phyloP scores from a whole-genome alignment of 2,797 vertebrate species.

The Urophycis tenuis region DNA sequence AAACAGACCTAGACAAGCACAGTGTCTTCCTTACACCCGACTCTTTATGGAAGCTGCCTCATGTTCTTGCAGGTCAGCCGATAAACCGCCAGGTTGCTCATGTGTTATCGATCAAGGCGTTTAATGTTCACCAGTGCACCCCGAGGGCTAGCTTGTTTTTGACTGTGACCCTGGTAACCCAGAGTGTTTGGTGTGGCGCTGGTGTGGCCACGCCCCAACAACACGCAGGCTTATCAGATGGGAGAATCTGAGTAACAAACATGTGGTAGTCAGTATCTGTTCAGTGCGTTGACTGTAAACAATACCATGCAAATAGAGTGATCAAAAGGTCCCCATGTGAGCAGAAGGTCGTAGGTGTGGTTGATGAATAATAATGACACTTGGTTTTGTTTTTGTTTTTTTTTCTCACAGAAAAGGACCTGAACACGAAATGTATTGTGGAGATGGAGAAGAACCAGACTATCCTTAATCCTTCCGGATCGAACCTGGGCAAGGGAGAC shows the following conservation, averaged over 20 bases:
- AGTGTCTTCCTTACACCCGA: background rate
- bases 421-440: conserved; percentile 78
- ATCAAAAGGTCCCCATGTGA: background rate
- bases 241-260: conserved; percentile 10
- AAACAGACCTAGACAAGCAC: background rate
- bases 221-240: conserved; percentile 24
- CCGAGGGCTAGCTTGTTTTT: background rate
- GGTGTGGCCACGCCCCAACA: background rate
- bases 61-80: background rate
- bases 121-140: background rate
- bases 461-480: conserved; percentile 64
- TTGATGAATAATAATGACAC: conserved; percentile 11
- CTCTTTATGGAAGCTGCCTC: background rate
- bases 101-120: background rate
- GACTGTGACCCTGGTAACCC: background rate
- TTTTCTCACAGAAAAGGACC: conserved; percentile 70
- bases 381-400: conserved; percentile 17
- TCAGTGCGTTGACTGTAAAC: conserved; percentile 5
- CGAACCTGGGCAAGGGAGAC: conserved; percentile 69
- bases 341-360: no score
- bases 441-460: conserved; percentile 78
- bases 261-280: conserved; percentile 3
- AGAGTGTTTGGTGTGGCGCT: background rate
- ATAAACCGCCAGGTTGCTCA: background rate
- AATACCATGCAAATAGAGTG: background rate